These are phyloP conservation scores for Scaptomyza cyrtandrae DNA, from an alignment of 2,888 invertebrate species.

Conservation along the genomic window DNA sequence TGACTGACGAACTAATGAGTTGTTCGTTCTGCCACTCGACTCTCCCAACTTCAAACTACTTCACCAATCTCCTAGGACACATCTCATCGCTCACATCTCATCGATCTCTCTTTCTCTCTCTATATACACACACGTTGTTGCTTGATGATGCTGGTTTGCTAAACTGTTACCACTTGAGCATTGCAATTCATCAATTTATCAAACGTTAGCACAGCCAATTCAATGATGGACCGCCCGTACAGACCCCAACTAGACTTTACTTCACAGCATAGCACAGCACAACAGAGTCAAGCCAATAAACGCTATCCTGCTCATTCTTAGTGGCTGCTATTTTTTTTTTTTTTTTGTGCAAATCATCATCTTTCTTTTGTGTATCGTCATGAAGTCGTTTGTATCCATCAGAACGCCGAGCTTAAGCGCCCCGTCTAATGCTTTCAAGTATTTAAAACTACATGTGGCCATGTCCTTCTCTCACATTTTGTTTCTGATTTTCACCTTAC, in stretches of 20 bases:
- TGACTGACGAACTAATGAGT: conserved; percentile 69
- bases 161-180: conserved; percentile 80
- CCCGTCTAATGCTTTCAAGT: conserved; percentile 53
- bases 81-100: conserved; percentile 39
- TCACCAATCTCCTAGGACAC: conserved; percentile 5
- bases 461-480: conserved; percentile 42
- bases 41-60: conserved; percentile 18
- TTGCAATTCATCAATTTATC: conserved; percentile 77
- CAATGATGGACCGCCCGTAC: conserved; percentile 50
- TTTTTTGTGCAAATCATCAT: conserved; percentile 69
- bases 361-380: conserved; percentile 68
- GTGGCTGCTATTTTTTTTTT: background rate
- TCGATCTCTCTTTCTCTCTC: conserved; percentile 50
- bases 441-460: conserved; percentile 54
- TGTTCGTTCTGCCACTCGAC: conserved; percentile 30
- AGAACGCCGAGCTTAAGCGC: conserved; percentile 29
- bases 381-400: conserved; percentile 78
- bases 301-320: conserved; percentile 28
- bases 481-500: background rate
- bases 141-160: conserved; percentile 45
- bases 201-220: conserved; percentile 77
- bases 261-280: conserved; percentile 1
- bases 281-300: conserved; percentile 17
- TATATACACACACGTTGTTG: background rate
- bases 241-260: conserved; percentile 11